Evolutionary conservation across 1,140 invertebrate species (phyloP), one percentile per base, ranked within the genome.

Genomic region (Drosophila saltans): DNA sequence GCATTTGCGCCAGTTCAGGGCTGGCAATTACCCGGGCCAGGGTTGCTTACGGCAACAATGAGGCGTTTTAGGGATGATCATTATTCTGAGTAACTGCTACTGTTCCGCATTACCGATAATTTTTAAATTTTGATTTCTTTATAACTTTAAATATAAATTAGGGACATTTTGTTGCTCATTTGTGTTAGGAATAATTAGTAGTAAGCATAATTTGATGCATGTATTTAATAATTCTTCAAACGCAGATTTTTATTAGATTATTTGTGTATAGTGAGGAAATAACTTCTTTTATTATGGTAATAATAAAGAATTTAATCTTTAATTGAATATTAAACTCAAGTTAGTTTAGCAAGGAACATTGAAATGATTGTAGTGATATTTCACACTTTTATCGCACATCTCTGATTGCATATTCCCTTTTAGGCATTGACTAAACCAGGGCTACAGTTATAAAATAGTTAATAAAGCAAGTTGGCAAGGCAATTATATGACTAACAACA

Each of bases 1-100:
- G 66, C 66, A 58, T 69, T 76, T 76, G 72, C 66, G 74, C 74
- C 74, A 62, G 72, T 59, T 61, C 73, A 76, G 66, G 52, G 66
- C 36, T 76, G 72, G 40, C 66, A 64, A 66, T 73, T 10, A 33
- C 45, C 45, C 1, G 5, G 16, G 11, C 36, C 62, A 75, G 72
- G 43, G 72, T 26, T 67, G 11, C 43, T 57, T 24, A 69, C 24
- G 36, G 36, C 24, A 10, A 39, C 30, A 56, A 45, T 21, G 52
- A 60, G 74, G 63, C 71, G 56, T 10, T 59, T 6, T 59, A 66
- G 52, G 36, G 57, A 59, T 21, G 57, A 39, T n/a, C 33, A 16
- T 5, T 7, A 59, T 39, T 58, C 9, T 33, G 28, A 16, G 16
- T 16, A 16, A 16, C 16, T 16, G 30, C 10, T 36, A 21, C 8